Base-by-base conservation (phyloP, 2,797 vertebrate species). In the Petrocephalus schoutedeni region DNA sequence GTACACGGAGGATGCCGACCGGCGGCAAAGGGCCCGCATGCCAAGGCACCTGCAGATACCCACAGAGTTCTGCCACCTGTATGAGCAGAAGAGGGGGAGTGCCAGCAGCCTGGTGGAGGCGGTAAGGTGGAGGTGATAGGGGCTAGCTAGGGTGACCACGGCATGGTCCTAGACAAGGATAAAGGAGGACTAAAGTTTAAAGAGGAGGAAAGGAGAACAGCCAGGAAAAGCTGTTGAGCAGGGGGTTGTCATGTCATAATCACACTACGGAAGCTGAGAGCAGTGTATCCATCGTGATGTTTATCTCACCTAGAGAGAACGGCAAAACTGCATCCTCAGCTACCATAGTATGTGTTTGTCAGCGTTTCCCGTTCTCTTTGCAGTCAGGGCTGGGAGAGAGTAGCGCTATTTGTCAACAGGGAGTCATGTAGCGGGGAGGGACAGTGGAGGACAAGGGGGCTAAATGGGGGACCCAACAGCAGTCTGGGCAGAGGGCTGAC, bases 21-120 rank as follows among this genome's bases (percentile, higher is more conserved):
- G 96, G 92, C 97, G 97, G 89, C 98, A 98, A 94, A 95, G 96
- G 94, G 96, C 93, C 9, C 98, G 97, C 93, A 97, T 97, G 6
- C 98, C 98, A 4, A 95, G 97, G 92, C 98, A 95, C 94, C 95
- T 99, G 92, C 97, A 97, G 56, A 96, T 99, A 77, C 98, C 98
- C 28, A 96, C 94, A 0, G 97, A 97, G 94, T 97, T 97, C 90
- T 95, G 96, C 89, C 96, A 96, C 94, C 98, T 98, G 92, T 97
- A 98, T 90, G 97, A 98, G 41, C 97, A 99, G 93, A 99, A 99
- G 92, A 97, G 98, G 93, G 97, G 98, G 92, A 99, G 98, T 0
- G 98, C 98, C 0, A 98, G 98, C 94, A 99, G 98, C 91, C 93
- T 99, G 89, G 98, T 99, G 86, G 98, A 99, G 92, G 98, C 98